phyloP scores from a whole-genome alignment of 2,888 invertebrate species.

The Eilema sororculum region DNA sequence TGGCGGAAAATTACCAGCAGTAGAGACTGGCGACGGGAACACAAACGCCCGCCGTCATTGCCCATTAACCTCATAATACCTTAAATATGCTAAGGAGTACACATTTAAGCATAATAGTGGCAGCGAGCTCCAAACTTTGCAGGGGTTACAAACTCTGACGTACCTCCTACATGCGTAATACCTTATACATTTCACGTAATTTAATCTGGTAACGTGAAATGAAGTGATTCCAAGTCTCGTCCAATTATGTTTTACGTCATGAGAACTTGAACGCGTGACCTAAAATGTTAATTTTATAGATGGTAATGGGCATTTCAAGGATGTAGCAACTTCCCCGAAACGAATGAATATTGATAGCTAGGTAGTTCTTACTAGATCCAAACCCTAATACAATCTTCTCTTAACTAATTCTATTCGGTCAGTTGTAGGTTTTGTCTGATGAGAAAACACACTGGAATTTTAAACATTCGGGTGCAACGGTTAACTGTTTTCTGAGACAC shows the following conservation, averaged over 20 bases:
- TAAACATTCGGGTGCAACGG: background rate
- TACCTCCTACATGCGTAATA: conserved; percentile 20
- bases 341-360: conserved; percentile 1
- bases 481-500: background rate
- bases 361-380: conserved; percentile 1
- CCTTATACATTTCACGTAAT: conserved; percentile 21
- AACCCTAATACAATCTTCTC: conserved; percentile 1
- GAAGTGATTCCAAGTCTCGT: conserved; percentile 33
- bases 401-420: background rate
- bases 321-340: background rate
- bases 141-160: conserved; percentile 32
- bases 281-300: conserved; percentile 15
- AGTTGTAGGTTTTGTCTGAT: background rate
- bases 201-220: conserved; percentile 30
- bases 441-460: background rate
- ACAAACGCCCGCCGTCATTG: conserved; percentile 70
- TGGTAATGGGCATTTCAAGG: conserved; percentile 14
- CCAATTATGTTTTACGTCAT: conserved; percentile 35
- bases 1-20: conserved; percentile 71
- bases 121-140: conserved; percentile 57
- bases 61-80: conserved; percentile 82
- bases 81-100: conserved; percentile 81
- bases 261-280: background rate
- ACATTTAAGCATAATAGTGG: conserved; percentile 67
- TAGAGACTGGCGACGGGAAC: conserved; percentile 57